phyloP scores from a whole-genome alignment of 2,113 vertebrate species.

The Rhea americana region DNA sequence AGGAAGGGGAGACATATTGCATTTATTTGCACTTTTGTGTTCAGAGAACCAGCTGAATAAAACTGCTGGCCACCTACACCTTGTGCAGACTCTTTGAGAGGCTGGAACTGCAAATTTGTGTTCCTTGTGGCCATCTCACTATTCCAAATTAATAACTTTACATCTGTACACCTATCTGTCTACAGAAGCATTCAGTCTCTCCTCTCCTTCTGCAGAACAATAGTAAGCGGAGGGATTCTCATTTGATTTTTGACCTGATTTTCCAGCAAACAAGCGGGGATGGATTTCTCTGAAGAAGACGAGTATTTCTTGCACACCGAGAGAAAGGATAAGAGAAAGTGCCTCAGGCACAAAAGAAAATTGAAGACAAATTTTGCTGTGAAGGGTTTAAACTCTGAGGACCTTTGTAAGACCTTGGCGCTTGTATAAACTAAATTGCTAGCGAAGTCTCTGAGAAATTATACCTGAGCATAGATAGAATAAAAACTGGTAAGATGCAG shows the following conservation, averaged over 20 bases:
- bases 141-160: background rate
- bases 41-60: constrained; percentile 22
- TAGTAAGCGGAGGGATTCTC: background rate
- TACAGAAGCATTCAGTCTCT: background rate
- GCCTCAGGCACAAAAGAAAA: background rate
- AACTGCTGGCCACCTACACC: background rate
- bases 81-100: background rate
- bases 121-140: background rate
- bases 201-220: background rate
- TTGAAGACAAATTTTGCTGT: background rate
- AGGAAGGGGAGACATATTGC: background rate
- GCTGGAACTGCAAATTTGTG: constrained; percentile 26
- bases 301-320: background rate
- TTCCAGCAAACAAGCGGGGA: background rate
- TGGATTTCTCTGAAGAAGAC: background rate
- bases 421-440: background rate
- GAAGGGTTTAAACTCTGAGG: background rate
- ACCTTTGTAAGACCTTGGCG: background rate
- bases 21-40: constrained; percentile 31
- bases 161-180: background rate
- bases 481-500: background rate
- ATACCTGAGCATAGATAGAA: background rate
- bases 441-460: background rate
- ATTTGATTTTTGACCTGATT: constrained; percentile 10
- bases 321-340: background rate